Base-by-base conservation (phyloP, 1,140 invertebrate species). In the Drosophila littoralis region DNA sequence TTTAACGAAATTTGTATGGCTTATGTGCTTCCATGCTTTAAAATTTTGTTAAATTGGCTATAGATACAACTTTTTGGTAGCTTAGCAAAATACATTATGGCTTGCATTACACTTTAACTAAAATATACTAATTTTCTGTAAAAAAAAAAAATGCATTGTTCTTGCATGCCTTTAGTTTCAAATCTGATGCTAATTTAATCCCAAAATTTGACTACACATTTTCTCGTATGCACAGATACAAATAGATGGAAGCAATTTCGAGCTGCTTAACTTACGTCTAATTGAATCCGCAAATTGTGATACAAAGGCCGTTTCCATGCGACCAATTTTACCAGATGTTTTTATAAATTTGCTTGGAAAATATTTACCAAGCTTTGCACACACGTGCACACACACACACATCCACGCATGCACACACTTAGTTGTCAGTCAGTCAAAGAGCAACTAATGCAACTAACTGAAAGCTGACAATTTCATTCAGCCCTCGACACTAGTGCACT, bases 361-460 rank as follows among this genome's bases (percentile, higher is more conserved):
- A 84, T 84, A 66, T 83, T 84, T 73, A 55, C 59, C 66, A 32
- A 64, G 13, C 57, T 52, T 55, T 51, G 50, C 33, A 51, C 40
- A 32, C 17, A 35, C 17, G 15, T 10, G 1, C 38, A n/a, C 22
- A 32, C 65, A 22, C 35, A 40, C 28, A 22, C 32, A 17, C 13
- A 45, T 13, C 32, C 57, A 32, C 38, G 32, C 46, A 40, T 33
- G 15, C 45, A 12, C 9, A 6, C 50, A 28, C 13, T 28, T 67
- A 55, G 77, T 72, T 81, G 59, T 54, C 58, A 78, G 64, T 55
- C 66, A 68, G 66, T 78, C 52, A 63, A 69, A 77, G 59, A 55
- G 74, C 59, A 77, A 79, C 73, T 84, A 84, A 77, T 84, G 77
- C 78, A 78, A 69, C 75, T 76, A 86, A 73, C 66, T 72, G 79